Evolutionary conservation across 2,888 invertebrate species (phyloP), one percentile per base, ranked within the genome.

Genomic region (Trichogramma dendrolimi): DNA sequence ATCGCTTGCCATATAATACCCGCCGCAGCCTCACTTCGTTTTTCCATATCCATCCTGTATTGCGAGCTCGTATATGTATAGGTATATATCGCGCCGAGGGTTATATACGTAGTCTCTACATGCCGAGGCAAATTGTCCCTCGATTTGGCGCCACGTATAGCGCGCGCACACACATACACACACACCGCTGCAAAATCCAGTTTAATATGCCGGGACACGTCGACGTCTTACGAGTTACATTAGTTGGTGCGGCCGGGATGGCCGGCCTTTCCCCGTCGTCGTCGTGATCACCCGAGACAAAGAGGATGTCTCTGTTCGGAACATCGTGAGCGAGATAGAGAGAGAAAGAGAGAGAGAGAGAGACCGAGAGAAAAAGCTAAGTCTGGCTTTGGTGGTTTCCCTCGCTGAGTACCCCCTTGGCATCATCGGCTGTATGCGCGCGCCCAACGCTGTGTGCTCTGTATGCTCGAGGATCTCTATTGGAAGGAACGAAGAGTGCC

Each of bases 181-280:
- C 14, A 27, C 27, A 53, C 44, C 39, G 39, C 7, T 43, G 66
- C 68, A 70, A 69, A 68, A 66, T 67, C 68, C 66, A 61, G 69
- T 74, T 77, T 75, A 74, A 74, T 75, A 74, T 73, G 73, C 74
- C 67, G 67, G 71, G 70, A 72, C 73, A 75, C 74, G 75, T 70
- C 72, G 70, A 67, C 71, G 70, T 70, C 71, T 74, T 73, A 68
- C 71, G 70, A 70, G 69, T 70, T 70, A 70, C 73, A 75, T 75
- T 76, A 75, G 73, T 71, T 70, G 68, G 65, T 69, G 56, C 27
- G 42, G 27, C 27, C 44, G 54, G 27, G 46, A 55, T 48, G 58
- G 54, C 58, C 53, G 56, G 63, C 62, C 61, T 61, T 62, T 62
- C 67, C 44, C 53, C 44, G 8, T 10, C 53, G 27, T 27, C 27